Conservation (phyloP, 2,797 vertebrate species). For the Halcyon leucocephala region DNA sequence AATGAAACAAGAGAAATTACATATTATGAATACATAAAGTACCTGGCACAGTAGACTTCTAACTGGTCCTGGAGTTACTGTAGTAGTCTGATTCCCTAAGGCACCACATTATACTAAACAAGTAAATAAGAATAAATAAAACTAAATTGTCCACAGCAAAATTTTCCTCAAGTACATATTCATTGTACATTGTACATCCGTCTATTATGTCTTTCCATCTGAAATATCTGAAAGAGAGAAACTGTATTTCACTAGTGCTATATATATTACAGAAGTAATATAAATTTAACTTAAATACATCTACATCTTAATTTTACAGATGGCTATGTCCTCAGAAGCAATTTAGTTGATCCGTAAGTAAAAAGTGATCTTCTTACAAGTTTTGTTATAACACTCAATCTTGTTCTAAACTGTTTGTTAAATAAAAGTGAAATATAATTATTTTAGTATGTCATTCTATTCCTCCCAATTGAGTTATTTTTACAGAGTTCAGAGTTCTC, state of each 20-base stretch:
- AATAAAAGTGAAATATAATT: background rate
- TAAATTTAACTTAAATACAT: background rate
- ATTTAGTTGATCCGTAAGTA: slow-evolving; percentile 88
- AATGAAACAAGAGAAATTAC: background rate
- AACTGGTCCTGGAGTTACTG: background rate
- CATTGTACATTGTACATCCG: background rate
- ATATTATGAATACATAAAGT: background rate
- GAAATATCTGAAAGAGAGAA: background rate
- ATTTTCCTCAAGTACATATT: background rate
- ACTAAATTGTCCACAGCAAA: background rate
- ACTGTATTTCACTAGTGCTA: background rate
- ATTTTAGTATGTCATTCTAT: background rate
- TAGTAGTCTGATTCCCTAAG: background rate
- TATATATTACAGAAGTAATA: background rate
- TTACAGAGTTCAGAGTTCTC: background rate
- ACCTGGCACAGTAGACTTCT: background rate
- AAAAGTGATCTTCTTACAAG: background rate
- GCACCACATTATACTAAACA: background rate
- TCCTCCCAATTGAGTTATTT: background rate
- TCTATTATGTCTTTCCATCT: background rate
- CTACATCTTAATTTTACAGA: slow-evolving; percentile 79
- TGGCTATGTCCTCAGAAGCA: slow-evolving; percentile 87
- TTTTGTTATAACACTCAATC: background rate
- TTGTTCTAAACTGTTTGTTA: background rate
- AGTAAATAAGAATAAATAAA: background rate